Conservation (phyloP, 2,888 invertebrate genomes). For the Coelinius sp. region DNA sequence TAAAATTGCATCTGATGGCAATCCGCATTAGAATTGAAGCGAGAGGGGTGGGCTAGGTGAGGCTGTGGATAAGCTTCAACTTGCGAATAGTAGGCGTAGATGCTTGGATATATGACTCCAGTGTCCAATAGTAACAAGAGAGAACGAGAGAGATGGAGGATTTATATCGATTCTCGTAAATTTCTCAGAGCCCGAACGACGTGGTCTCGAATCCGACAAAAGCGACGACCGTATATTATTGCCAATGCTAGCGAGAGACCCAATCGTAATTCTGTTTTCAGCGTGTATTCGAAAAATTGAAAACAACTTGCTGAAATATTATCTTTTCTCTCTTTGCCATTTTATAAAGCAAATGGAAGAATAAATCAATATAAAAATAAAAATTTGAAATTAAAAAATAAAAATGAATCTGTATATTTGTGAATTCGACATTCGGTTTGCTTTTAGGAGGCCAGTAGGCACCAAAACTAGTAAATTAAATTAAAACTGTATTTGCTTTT, state of each 20-base stretch:
- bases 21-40: neutral
- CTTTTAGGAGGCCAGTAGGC: too few relatives aligned
- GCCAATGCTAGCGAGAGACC: neutral
- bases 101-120: slow-evolving; percentile 14
- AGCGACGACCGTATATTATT: slow-evolving; percentile 19
- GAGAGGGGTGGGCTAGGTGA: slow-evolving; percentile 8
- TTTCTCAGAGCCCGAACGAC: slow-evolving; percentile 32
- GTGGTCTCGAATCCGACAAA: slow-evolving; percentile 24
- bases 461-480: neutral
- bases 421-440: too few relatives aligned
- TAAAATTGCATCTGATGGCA: neutral
- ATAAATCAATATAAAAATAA: too few relatives aligned
- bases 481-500: neutral
- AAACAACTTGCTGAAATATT: slow-evolving; percentile 13
- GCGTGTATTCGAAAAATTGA: neutral
- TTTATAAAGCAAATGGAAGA: too few relatives aligned
- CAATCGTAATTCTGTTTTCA: slow-evolving; percentile 11
- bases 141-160: neutral
- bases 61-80: slow-evolving; percentile 1
- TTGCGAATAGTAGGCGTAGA: slow-evolving; percentile 5
- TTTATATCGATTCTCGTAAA: slow-evolving; percentile 45
- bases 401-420: too few relatives aligned
- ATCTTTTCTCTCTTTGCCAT: neutral
- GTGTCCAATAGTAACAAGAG: slow-evolving; percentile 25
- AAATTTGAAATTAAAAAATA: too few relatives aligned